Conservation (phyloP, 2,797 vertebrate genomes). For the Thripadectes ignobilis region DNA sequence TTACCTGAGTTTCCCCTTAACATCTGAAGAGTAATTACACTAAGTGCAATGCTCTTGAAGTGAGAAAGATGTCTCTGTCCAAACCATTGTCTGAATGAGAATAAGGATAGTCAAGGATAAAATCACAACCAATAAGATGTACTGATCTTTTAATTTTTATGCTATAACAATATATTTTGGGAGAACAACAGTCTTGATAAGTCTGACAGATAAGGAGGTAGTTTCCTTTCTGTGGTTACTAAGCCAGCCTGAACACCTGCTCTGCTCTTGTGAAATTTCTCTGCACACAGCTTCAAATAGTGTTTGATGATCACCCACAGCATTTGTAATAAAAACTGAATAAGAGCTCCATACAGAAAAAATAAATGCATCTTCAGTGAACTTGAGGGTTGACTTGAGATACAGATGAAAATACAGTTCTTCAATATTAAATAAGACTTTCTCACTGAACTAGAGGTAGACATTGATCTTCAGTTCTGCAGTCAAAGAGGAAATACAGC, state of each 20-base stretch:
- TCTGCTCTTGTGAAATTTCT: background rate
- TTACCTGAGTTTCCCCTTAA: background rate
- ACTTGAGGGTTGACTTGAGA: background rate
- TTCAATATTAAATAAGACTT: conserved; percentile 40
- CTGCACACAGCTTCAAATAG: background rate
- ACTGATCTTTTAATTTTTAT: background rate
- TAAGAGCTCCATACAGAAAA: conserved; percentile 1
- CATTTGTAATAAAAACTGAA: conserved; percentile 29
- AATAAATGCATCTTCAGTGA: conserved; percentile 20
- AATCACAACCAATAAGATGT: background rate
- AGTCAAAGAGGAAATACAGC: background rate
- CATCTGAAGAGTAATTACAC: background rate
- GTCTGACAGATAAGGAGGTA: background rate
- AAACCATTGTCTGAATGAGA: background rate
- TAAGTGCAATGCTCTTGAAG: background rate
- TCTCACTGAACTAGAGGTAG: background rate
- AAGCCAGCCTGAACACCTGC: conserved; percentile 21
- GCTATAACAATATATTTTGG: background rate
- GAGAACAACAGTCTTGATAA: background rate
- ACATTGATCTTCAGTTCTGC: background rate
- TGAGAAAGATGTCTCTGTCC: background rate
- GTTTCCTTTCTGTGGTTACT: background rate
- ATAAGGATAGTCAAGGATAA: background rate
- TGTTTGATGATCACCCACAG: conserved; percentile 15
- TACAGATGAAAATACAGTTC: background rate